Percentiles rank a stretch among this genome's conserved stretches.
Evolutionary conservation across 1,140 invertebrate genomes (phyloP).

Genomic region (Trichonephila clavata): DNA sequence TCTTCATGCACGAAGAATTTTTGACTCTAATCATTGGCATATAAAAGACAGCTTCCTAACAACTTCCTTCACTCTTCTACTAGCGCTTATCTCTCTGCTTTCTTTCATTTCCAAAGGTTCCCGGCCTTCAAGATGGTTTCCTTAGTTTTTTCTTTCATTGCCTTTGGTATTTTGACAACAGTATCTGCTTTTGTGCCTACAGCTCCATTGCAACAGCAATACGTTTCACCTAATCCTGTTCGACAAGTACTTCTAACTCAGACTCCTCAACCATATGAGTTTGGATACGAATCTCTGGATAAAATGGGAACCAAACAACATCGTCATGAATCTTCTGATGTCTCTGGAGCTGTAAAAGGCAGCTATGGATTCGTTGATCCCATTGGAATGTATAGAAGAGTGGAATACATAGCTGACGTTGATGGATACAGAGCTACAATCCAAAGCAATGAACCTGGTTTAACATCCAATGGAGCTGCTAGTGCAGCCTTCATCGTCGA

Average conservation of each 20-base stretch:
- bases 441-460: slow-evolving; percentile 75
- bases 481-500: slow-evolving; percentile 82
- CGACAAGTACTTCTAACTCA: not conserved
- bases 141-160: not conserved
- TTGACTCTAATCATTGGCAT: not conserved
- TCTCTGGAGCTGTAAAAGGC: slow-evolving; percentile 62
- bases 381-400: slow-evolving; percentile 72
- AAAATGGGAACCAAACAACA: not conserved
- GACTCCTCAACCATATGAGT: not conserved
- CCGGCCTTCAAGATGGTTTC: not conserved
- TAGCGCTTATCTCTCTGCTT: not conserved
- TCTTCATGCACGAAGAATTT: not conserved
- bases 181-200: not conserved
- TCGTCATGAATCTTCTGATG: not conserved
- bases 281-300: not conserved
- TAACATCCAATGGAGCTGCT: slow-evolving; percentile 57
- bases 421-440: slow-evolving; percentile 75
- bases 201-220: not conserved
- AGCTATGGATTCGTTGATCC: slow-evolving; percentile 63
- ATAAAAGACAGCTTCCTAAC: not conserved
- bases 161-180: slow-evolving; percentile 34
- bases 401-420: slow-evolving; percentile 76
- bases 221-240: not conserved
- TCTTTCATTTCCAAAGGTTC: not conserved
- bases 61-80: not conserved